phyloP scores from a whole-genome alignment of 2,113 vertebrate species.

The Lates calcarifer region DNA sequence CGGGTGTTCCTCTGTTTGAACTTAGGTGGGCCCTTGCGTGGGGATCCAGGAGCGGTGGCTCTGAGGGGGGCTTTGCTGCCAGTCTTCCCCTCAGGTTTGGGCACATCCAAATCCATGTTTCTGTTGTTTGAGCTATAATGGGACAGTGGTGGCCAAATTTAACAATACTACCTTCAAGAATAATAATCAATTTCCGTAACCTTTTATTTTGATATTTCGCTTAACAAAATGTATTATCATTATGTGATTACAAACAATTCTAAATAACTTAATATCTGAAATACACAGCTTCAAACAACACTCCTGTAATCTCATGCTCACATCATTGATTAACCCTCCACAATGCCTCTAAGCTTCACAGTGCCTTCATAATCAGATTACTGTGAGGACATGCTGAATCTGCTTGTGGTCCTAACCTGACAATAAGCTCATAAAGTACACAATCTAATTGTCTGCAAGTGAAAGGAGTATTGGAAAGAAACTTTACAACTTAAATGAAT shows the following conservation, averaged over 20 bases:
- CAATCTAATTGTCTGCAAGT: background rate
- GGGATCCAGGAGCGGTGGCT: constrained; percentile 84
- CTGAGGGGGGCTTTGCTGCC: constrained; percentile 81
- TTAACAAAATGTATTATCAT: background rate
- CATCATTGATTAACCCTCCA: constrained; percentile 32
- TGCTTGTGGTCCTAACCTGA: background rate
- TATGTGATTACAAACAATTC: background rate
- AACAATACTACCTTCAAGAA: background rate
- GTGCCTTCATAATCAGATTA: constrained; percentile 65
- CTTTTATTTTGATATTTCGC: background rate
- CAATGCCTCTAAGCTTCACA: constrained; percentile 30
- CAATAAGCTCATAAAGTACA: constrained; percentile 1
- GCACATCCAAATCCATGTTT: constrained; percentile 86
- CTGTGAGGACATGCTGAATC: constrained; percentile 61
- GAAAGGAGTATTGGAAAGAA: background rate
- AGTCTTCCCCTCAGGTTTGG: constrained; percentile 82
- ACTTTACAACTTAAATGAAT: background rate
- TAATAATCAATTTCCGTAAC: no score
- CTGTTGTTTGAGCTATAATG: constrained; percentile 12
- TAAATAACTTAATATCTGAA: background rate
- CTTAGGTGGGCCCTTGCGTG: constrained; percentile 87
- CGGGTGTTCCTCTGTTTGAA: constrained; percentile 91
- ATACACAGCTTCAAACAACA: background rate
- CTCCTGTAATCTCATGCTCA: constrained; percentile 42
- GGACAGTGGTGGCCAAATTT: background rate